A percentile compares a stretch with the other conserved stretches of the same genome.
Evolutionary conservation across 2,888 invertebrate species (phyloP).

Genomic region (Druceiella hillmani): DNA sequence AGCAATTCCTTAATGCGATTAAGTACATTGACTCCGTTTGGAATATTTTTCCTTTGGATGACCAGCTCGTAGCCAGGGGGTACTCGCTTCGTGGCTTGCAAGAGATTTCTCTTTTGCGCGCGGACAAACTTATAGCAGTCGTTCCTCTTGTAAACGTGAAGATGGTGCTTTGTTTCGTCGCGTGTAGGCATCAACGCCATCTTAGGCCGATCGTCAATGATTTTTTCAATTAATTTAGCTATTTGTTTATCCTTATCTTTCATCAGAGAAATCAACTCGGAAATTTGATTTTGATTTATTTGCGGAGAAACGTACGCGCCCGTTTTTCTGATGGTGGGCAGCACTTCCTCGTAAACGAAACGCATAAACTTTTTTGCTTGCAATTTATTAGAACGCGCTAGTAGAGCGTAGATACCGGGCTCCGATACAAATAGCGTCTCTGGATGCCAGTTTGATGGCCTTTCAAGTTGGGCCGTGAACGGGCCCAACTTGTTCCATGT

Average conservation of each 20-base stretch:
- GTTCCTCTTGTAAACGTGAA: constrained; percentile 17
- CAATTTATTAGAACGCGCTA: too few relatives aligned
- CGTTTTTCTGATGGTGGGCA: constrained; percentile 9
- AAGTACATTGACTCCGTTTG: constrained; percentile 18
- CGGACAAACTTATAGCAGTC: too few relatives aligned
- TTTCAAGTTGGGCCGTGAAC: constrained; percentile 11
- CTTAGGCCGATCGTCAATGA: constrained; percentile 6
- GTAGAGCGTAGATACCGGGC: constrained; percentile 16
- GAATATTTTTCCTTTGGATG: constrained; percentile 13
- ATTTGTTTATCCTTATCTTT: constrained; percentile 13
- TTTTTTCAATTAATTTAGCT: too few relatives aligned
- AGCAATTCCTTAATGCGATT: too few relatives aligned
- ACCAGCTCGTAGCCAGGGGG: too few relatives aligned
- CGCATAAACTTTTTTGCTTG: constrained; percentile 16
- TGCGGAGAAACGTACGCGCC: constrained; percentile 6
- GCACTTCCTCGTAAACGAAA: constrained; percentile 16
- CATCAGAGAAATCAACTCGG: constrained; percentile 14
- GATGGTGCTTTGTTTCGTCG: constrained; percentile 11
- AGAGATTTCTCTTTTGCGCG: constrained; percentile 18
- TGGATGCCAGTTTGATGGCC: constrained; percentile 12
- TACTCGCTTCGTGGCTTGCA: constrained; percentile 16
- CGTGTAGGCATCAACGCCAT: neutral
- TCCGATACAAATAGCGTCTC: constrained; percentile 16
- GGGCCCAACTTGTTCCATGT: constrained; percentile 15
- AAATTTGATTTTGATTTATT: constrained; percentile 5